Base-by-base conservation (phyloP, 1,140 invertebrate species). In the Oncopodura yosiiana region DNA sequence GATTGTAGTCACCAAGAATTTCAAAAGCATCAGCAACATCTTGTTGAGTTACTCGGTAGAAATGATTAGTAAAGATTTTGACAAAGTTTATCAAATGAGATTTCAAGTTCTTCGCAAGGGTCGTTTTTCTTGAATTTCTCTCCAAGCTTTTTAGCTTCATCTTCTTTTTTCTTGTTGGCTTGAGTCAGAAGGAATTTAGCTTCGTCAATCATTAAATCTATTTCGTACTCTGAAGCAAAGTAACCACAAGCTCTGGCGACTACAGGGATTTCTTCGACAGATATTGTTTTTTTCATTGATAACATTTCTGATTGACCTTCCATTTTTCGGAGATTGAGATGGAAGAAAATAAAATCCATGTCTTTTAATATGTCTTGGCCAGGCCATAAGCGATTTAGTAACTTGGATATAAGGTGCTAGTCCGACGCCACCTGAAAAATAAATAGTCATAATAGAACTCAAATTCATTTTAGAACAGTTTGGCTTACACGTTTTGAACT, bases 221-320 rank as follows among this genome's bases (percentile, higher is more conserved):
- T 82, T 73, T 85, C 82, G 69, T 81, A 76, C 65, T 84, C 80
- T 2, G 78, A 79, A 3, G 80, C 81, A 67, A 80, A 86, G 69
- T 75, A 84, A 49, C 83, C 83, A 63, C 83, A 71, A n/a, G 81
- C 80, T 57, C 82, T 70, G 75, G 85, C 79, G 0, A 86, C 67
- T 69, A 81, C 81, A 11, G 83, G 79, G 44, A 86, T 69, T 61
- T 84, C 79, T 23, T 75, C 72, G 4, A 82, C 69, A 2, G 72
- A 71, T 16, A 86, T 78, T 45, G 69, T 73, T 23, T 78, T 74
- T 1, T 73, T 73, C 6, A 83, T 74, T 14, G 69, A 66, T 49
- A 80, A 68, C 42, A 72, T 72, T 2, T 74, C 72, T 38, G 74
- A 76, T 1, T 76, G 78, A 65, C 81, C 77, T 32, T 83, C 77